Base-by-base conservation (phyloP, 2,113 vertebrate species). In the Pelusios castaneus region DNA sequence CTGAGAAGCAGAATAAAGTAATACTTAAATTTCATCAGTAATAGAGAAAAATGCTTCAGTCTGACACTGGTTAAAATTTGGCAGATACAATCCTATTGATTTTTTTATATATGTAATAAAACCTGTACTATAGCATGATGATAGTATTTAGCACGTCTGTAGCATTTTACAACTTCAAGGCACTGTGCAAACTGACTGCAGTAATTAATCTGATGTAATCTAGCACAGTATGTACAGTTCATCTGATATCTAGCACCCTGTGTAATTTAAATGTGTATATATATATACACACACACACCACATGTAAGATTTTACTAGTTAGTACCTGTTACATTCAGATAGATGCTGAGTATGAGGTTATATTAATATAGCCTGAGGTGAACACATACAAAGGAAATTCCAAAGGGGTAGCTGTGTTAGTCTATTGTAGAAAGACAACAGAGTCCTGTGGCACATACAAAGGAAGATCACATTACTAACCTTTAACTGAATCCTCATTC, bases 401-500 rank as follows among this genome's bases (percentile, higher is more conserved):
- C n/a, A n/a, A n/a, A n/a, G n/a, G n/a, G n/a, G n/a, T n/a, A n/a
- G n/a, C n/a, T n/a, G n/a, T n/a, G n/a, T n/a, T n/a, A n/a, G n/a
- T n/a, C n/a, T n/a, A n/a, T n/a, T n/a, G n/a, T n/a, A n/a, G n/a
- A n/a, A n/a, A n/a, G n/a, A n/a, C n/a, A n/a, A n/a, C n/a, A n/a
- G n/a, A n/a, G n/a, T n/a, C n/a, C n/a, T n/a, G n/a, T n/a, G n/a
- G n/a, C 27, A 45, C 80, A 80, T 43, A 80, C 47, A 63, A 56
- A 34, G 34, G 31, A 89, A 83, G 47, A 75, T 56, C 11, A 41
- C 0, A 0, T 38, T 34, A 90, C 84, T 38, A 95, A 54, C 49
- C 87, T 96, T 91, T 77, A 92, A 83, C 56, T 93, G 78, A 86
- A 94, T 81, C 49, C 79, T 87, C 2, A 5, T 83, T 70, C 7